Percentiles rank a stretch among this genome's conserved stretches.
Evolutionary conservation across 2,797 vertebrate genomes (phyloP).

Genomic region (Tapera naevia): DNA sequence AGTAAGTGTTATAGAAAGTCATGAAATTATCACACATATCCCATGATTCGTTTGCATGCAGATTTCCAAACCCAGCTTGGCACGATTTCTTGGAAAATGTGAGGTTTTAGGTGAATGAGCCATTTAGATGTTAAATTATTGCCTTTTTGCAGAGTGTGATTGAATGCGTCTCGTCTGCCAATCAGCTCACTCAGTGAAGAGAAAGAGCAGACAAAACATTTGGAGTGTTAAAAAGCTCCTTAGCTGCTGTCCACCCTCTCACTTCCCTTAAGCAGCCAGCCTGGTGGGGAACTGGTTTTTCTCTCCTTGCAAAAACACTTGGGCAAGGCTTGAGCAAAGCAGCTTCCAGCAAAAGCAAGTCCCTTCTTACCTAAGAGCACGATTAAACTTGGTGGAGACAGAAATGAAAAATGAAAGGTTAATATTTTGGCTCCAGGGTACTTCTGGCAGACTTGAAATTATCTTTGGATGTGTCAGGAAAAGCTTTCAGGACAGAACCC

Average conservation of each 20-base stretch:
- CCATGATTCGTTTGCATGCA: neutral
- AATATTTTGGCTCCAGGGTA: neutral
- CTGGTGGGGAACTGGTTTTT: neutral
- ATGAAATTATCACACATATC: neutral
- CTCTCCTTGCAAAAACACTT: neutral
- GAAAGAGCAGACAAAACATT: constrained; percentile 25
- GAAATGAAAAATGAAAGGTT: constrained; percentile 24
- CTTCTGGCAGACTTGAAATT: constrained; percentile 18
- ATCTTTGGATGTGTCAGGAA: constrained; percentile 7
- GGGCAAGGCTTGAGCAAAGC: neutral
- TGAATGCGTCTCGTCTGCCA: neutral
- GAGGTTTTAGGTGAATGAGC: neutral
- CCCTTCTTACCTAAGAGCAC: neutral
- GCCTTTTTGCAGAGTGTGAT: neutral
- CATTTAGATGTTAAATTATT: constrained; percentile 9
- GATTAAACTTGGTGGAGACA: neutral
- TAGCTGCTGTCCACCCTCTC: neutral
- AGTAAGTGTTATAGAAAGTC: neutral
- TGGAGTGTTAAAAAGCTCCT: constrained; percentile 8
- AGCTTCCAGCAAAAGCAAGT: neutral
- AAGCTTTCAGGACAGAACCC: neutral
- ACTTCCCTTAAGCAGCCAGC: neutral
- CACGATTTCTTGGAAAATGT: constrained; percentile 46
- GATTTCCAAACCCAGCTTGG: constrained; percentile 18
- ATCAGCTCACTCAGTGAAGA: neutral